Base-by-base conservation (phyloP, 2,113 vertebrate species). In the Poeciliopsis prolifica region DNA sequence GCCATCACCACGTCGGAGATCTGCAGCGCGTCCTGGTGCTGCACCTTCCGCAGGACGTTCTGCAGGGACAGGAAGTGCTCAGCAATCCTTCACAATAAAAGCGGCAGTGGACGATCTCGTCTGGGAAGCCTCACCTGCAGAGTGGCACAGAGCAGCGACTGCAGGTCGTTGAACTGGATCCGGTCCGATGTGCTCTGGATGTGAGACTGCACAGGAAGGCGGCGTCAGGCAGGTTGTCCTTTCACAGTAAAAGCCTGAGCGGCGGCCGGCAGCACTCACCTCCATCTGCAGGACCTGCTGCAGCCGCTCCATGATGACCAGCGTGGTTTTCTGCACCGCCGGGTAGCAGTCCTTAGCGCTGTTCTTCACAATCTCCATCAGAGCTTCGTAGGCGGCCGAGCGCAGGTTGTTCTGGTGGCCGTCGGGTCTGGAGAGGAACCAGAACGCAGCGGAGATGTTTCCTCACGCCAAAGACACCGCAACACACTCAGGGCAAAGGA, bases 351-450 rank as follows among this genome's bases (percentile, higher is more conserved):
- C 98, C 91, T 99, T 99, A 65, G 98, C 98, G 77, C 98, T 99
- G 93, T 99, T 99, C 92, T 99, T 99, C 70, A 99, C 98, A 3
- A 99, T 99, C 94, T 99, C 98, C 98, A 99, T 99, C 80, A 99
- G 91, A 17, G 98, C 97, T 89, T 99, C 98, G 29, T 99, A 99
- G 0, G 98, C 98, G 1, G 98, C 97, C 15, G 97, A 98, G 80
- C 98, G 95, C 85, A 99, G 92, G 91, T 99, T 99, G 91, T 99
- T 99, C 94, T 99, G 98, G 89, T 99, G 98, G 17, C 98, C 98
- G 28, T 99, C 98, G 6, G 97, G 97, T 75, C 98, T 99, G 78
- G 9, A 2, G 15, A 14, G 15, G n/a, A 17, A 12, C 17, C 61
- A 29, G 19, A 24, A 12, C 28, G 3, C 17, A 13, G 22, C 14